These are phyloP conservation scores for Tenthredo amoena DNA, from an alignment of 2,888 invertebrate species.

Conservation along the genomic window DNA sequence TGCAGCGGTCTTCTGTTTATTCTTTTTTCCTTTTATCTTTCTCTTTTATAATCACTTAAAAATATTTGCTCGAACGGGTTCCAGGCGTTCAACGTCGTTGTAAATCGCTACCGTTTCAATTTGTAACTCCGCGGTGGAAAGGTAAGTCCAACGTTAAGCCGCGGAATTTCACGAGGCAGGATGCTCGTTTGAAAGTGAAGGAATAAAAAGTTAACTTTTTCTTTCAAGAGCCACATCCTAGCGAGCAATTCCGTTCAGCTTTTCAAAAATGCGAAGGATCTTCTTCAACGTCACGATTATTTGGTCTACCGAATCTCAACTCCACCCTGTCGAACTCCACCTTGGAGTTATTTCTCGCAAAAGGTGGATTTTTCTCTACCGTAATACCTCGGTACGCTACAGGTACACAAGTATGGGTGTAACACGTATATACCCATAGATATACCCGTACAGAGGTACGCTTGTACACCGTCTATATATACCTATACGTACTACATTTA, in stretches of 20 bases:
- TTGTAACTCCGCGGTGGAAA: slow-evolving; percentile 21
- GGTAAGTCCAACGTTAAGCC: slow-evolving; percentile 35
- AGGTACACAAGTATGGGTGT: not conserved
- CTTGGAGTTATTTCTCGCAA: slow-evolving; percentile 13
- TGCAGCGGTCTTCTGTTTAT: not conserved
- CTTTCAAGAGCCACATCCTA: slow-evolving; percentile 34
- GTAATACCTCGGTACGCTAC: not conserved
- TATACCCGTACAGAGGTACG: not conserved
- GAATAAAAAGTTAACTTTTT: slow-evolving; percentile 43
- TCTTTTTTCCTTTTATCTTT: not conserved
- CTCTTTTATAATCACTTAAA: slow-evolving; percentile 27
- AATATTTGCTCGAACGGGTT: slow-evolving; percentile 41
- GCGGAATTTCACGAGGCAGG: slow-evolving; percentile 28
- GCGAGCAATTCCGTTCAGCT: slow-evolving; percentile 27
- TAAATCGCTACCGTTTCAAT: slow-evolving; percentile 26
- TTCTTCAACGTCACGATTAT: slow-evolving; percentile 43
- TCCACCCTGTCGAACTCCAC: slow-evolving; percentile 5
- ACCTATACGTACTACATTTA: not conserved
- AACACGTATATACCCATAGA: not conserved
- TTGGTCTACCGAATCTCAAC: slow-evolving; percentile 25
- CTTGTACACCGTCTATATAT: not conserved
- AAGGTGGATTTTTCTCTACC: slow-evolving; percentile 8
- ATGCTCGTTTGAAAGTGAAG: slow-evolving; percentile 33
- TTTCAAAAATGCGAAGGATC: slow-evolving; percentile 34
- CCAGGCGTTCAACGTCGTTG: not conserved